These are phyloP conservation scores for Lypha dubia DNA, from an alignment of 2,888 invertebrate genomes.

Conservation along the genomic window DNA sequence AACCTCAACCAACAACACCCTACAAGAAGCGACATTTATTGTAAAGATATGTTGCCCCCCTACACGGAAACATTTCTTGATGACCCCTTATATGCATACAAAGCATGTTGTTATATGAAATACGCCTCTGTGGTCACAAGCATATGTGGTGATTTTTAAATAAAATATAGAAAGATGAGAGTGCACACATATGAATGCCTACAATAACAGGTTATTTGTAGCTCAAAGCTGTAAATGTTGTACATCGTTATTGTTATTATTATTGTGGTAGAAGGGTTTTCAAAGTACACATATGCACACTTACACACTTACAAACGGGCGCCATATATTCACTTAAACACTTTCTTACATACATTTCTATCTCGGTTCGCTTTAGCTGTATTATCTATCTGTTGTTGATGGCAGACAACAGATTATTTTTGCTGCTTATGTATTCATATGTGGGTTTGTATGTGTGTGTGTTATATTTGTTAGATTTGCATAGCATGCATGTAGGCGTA, in stretches of 20 bases:
- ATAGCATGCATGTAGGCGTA: slow-evolving; percentile 68
- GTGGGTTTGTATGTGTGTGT: slow-evolving; percentile 15
- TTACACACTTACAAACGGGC: not conserved
- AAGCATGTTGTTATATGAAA: slow-evolving; percentile 28
- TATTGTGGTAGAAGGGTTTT: slow-evolving; percentile 40
- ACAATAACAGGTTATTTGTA: slow-evolving; percentile 60
- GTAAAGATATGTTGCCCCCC: not conserved
- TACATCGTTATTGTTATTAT: slow-evolving; percentile 34
- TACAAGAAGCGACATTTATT: slow-evolving; percentile 2
- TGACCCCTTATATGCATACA: slow-evolving; percentile 45
- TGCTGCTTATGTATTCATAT: slow-evolving; percentile 14
- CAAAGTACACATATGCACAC: not conserved
- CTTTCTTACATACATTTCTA: not conserved
- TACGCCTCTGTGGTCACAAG: slow-evolving; percentile 56
- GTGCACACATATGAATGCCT: slow-evolving; percentile 4
- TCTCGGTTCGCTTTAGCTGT: slow-evolving; percentile 1
- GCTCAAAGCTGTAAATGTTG: slow-evolving; percentile 40
- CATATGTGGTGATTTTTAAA: slow-evolving; percentile 55
- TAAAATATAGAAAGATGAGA: slow-evolving; percentile 27
- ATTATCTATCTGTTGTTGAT: slow-evolving; percentile 61
- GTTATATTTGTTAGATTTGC: slow-evolving; percentile 33
- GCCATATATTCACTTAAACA: not conserved
- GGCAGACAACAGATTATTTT: slow-evolving; percentile 68
- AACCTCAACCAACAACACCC: slow-evolving; percentile 4
- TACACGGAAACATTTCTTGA: not conserved